Base-by-base conservation (phyloP, 1,140 invertebrate species). In the Bombus waltoni region DNA sequence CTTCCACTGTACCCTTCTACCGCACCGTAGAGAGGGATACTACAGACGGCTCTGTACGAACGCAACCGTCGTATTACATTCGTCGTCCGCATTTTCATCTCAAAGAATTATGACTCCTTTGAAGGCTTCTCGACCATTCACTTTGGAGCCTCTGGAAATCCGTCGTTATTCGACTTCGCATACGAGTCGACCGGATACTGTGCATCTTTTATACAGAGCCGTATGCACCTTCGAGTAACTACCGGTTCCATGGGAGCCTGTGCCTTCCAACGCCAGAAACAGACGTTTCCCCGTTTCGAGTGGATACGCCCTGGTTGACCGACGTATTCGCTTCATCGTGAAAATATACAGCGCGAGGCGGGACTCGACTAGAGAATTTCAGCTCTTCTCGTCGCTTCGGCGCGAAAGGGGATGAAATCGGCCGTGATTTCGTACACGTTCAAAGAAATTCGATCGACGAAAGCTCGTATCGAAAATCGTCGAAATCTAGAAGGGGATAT, bases 41-140 rank as follows among this genome's bases (percentile, higher is more conserved):
- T 38, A 59, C 65, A 71, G 75, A 47, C 70, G 32, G 68, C 35
- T 65, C 53, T 38, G 73, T 42, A 65, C 72, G 59, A 68, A 35
- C 42, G 81, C 59, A 79, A 40, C 66, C 70, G 66, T 79, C 66
- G 44, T 82, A 82, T 82, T 76, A 70, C 84, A 70, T 81, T 80
- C 71, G 78, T 82, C 80, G 75, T 75, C 72, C 77, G 80, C 65
- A 86, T 82, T 82, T 86, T 86, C 84, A 86, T 86, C 80, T 86
- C 84, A 86, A 86, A 86, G 84, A 86, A 86, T 82, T 82, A 86
- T 82, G 84, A 44, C 47, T 32, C 72, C 80, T 86, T 86, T 86
- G 79, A 82, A 62, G 44, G 72, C 47, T 68, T 65, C 71, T 86
- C 84, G 84, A 76, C 80, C 80, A 82, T 85, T 86, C 84, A 70